These are phyloP conservation scores for Paguma larvata DNA, from an alignment of 2,797 vertebrate genomes.

Conservation along the genomic window DNA sequence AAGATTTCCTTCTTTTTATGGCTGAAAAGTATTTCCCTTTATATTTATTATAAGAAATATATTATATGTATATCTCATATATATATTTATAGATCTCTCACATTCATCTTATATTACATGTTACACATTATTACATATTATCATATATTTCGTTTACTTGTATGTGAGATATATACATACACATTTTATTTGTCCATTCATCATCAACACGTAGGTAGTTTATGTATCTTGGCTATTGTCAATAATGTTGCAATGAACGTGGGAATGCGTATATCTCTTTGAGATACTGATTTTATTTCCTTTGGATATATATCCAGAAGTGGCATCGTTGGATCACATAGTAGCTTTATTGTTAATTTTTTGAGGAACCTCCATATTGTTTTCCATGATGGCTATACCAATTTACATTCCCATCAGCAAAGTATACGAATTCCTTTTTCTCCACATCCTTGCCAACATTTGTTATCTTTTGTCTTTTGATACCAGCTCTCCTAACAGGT, in stretches of 20 bases:
- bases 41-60: neutral
- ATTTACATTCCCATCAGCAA: neutral
- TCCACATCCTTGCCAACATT: neutral
- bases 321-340: neutral
- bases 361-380: neutral
- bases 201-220: neutral
- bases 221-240: neutral
- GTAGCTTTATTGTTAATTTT: neutral
- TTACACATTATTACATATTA: neutral
- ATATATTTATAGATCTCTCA: neutral
- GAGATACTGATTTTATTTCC: neutral
- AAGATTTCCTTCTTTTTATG: neutral
- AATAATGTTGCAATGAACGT: neutral
- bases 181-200: neutral
- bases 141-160: neutral
- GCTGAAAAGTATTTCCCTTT: neutral
- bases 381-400: neutral
- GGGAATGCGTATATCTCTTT: neutral
- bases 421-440: neutral
- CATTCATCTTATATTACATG: neutral
- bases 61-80: neutral
- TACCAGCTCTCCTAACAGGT: neutral
- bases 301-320: neutral
- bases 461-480: neutral
- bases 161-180: neutral